Percentiles rank a stretch among this genome's conserved stretches.
Evolutionary conservation across 2,113 vertebrate species (phyloP).

Genomic region (Thunnus maccoyii): DNA sequence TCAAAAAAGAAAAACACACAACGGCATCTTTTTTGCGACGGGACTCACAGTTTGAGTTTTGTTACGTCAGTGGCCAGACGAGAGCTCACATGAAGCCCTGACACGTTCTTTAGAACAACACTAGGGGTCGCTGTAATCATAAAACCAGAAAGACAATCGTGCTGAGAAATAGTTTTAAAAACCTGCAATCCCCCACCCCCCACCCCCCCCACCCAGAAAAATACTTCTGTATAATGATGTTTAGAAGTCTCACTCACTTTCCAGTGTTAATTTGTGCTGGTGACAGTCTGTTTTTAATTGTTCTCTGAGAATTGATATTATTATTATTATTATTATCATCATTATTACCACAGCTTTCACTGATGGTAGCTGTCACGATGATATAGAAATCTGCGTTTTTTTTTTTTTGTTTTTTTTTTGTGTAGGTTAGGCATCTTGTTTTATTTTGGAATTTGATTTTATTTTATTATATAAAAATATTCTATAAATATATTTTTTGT

Average conservation of each 20-base stretch:
- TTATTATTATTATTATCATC: conserved; percentile 69
- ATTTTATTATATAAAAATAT: conserved; percentile 87
- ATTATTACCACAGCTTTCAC: conserved; percentile 43
- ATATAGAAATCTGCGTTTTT: conserved; percentile 77
- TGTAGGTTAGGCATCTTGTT: conserved; percentile 87
- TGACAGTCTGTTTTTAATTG: conserved; percentile 91
- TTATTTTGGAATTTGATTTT: conserved; percentile 81
- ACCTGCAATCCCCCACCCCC: conserved; percentile 35
- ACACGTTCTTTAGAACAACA: conserved; percentile 49
- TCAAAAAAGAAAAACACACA: neutral
- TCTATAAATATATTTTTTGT: conserved; percentile 87
- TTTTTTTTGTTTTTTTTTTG: conserved; percentile 79
- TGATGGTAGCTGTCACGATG: conserved; percentile 69
- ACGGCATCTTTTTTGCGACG: too few species aligned
- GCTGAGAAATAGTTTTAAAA: conserved; percentile 56
- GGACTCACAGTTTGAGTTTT: neutral
- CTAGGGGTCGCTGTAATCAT: conserved; percentile 73
- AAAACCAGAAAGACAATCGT: conserved; percentile 82
- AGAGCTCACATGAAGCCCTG: conserved; percentile 32
- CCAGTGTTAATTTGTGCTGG: conserved; percentile 92
- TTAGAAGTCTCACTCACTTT: conserved; percentile 88
- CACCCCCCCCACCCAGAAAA: conserved; percentile 28
- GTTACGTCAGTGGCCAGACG: neutral
- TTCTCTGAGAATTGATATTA: conserved; percentile 83
- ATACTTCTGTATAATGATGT: conserved; percentile 87